Conservation (phyloP, 2,888 invertebrate genomes). For the Dasypogon diadema region DNA sequence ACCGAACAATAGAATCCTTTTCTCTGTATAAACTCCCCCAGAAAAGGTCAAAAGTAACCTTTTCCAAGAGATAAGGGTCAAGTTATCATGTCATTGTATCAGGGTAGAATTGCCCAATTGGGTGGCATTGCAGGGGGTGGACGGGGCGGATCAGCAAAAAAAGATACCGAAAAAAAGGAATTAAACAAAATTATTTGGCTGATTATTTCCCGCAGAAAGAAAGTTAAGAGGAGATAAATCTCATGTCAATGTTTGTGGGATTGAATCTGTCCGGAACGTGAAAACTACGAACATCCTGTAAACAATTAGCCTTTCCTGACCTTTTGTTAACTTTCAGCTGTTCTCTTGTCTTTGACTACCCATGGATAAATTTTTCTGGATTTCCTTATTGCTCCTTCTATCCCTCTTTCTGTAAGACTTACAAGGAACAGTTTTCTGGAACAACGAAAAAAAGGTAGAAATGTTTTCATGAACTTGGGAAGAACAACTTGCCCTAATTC, state of each 20-base stretch:
- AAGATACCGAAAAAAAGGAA: slow-evolving; percentile 19
- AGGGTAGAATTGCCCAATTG: slow-evolving; percentile 27
- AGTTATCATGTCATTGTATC: slow-evolving; percentile 45
- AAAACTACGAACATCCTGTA: slow-evolving; percentile 40
- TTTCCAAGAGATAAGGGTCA: slow-evolving; percentile 39
- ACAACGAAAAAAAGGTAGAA: background rate
- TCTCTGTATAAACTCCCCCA: slow-evolving; percentile 7
- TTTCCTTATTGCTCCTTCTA: slow-evolving; percentile 12
- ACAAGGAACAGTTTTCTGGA: background rate
- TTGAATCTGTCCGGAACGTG: slow-evolving; percentile 30
- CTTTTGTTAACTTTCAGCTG: slow-evolving; percentile 36
- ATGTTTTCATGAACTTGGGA: slow-evolving; percentile 5
- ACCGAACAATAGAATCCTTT: slow-evolving; percentile 39
- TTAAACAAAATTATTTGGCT: slow-evolving; percentile 43
- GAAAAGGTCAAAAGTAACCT: slow-evolving; percentile 43
- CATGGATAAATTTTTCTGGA: slow-evolving; percentile 28
- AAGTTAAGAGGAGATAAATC: slow-evolving; percentile 31
- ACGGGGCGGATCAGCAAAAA: background rate
- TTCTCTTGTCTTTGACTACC: slow-evolving; percentile 22
- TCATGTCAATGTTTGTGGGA: slow-evolving; percentile 42
- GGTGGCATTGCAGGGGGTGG: background rate
- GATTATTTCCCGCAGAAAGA: slow-evolving; percentile 21
- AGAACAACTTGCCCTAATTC: slow-evolving; percentile 16
- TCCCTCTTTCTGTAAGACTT: too few relatives aligned
- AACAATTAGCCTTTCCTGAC: slow-evolving; percentile 38